phyloP scores from a whole-genome alignment of 2,888 invertebrate genomes.

The Cantharis lateralis region DNA sequence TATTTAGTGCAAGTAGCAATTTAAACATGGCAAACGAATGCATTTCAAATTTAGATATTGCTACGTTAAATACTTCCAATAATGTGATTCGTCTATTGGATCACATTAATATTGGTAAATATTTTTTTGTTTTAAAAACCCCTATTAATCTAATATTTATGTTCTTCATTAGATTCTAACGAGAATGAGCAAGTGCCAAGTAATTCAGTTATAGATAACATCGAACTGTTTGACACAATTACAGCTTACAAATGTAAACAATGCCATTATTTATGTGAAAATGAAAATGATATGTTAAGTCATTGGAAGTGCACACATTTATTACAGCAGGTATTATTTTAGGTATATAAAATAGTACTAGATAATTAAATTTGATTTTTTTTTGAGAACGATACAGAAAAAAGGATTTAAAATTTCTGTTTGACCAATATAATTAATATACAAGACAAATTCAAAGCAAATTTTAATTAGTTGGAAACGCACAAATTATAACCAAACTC shows the following conservation, averaged over 20 bases:
- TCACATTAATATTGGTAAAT: background rate
- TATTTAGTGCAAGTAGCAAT: background rate
- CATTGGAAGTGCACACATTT: slow-evolving; percentile 45
- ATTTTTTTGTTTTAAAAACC: background rate
- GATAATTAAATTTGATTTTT: no score
- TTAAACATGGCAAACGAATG: background rate
- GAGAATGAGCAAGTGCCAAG: background rate
- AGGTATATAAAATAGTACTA: background rate
- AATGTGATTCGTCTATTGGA: background rate
- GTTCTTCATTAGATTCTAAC: background rate
- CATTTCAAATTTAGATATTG: background rate
- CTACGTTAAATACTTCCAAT: background rate
- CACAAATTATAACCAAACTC: no score
- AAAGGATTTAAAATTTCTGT: background rate
- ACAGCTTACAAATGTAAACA: slow-evolving; percentile 51
- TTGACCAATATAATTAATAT: no score
- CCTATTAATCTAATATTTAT: background rate
- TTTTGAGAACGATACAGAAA: background rate
- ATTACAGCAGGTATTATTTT: slow-evolving; percentile 20
- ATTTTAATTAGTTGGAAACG: no score
- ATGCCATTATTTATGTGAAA: slow-evolving; percentile 49
- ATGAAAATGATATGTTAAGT: slow-evolving; percentile 42
- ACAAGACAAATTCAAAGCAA: no score
- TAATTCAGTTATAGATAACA: background rate
- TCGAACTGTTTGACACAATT: slow-evolving; percentile 37